A percentile compares a stretch with the other conserved stretches of the same genome.
phyloP scores from a whole-genome alignment of 35 echinoderm and acorn worm genomes.

The Heliocidaris erythrogramma region DNA sequence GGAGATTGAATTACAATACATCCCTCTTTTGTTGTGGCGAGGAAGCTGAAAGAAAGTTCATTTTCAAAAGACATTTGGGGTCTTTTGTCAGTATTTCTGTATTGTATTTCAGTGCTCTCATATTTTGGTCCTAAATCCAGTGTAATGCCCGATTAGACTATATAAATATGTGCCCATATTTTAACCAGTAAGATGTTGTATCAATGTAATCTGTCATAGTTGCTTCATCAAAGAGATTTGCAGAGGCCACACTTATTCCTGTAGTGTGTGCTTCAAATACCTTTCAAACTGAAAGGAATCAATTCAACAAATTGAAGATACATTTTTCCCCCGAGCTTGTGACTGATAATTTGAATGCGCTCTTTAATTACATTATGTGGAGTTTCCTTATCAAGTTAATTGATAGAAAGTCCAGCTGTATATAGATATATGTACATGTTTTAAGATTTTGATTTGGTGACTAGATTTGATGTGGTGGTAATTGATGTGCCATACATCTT shows the following conservation, averaged over 20 bases:
- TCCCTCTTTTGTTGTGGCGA: not conserved
- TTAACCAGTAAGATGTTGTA: not conserved
- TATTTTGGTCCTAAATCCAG: not conserved
- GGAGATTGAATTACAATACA: not conserved
- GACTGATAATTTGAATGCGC: not conserved
- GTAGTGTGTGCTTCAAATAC: not conserved
- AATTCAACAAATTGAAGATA: not conserved
- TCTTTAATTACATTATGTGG: not conserved
- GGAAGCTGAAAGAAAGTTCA: not conserved
- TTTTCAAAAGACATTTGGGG: not conserved
- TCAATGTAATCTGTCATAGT: not conserved
- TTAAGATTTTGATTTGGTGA: not conserved
- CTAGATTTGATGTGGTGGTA: not conserved
- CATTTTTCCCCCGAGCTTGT: not conserved
- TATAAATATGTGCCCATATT: not conserved
- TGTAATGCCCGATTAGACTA: not conserved
- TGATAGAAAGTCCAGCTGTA: not conserved
- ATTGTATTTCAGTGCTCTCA: not conserved
- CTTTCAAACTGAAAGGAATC: not conserved
- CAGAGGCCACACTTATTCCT: not conserved
- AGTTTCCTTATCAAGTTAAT: not conserved
- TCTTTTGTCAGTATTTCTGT: not conserved
- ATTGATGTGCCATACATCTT: not conserved
- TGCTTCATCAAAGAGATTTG: not conserved
- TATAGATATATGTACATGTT: slow-evolving; percentile 5